phyloP scores from a whole-genome alignment of 2,888 invertebrate species.

The Oxycera nigricornis region DNA sequence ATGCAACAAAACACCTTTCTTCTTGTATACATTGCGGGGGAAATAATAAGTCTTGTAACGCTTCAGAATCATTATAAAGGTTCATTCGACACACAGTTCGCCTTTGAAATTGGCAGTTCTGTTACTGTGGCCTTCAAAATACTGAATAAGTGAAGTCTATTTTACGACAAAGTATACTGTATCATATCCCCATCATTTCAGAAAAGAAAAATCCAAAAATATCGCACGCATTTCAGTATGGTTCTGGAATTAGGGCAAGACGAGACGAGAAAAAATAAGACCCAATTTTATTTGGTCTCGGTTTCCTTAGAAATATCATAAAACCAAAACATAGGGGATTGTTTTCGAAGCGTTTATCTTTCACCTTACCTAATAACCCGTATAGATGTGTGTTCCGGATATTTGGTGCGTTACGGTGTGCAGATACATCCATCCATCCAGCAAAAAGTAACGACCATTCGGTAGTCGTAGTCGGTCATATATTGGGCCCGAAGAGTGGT shows the following conservation, averaged over 20 bases:
- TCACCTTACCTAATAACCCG: not conserved
- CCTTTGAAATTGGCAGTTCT: not conserved
- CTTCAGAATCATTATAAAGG: too few relatives aligned
- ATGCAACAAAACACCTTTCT: too few relatives aligned
- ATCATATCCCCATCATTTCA: too few relatives aligned
- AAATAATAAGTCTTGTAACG: too few relatives aligned
- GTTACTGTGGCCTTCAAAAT: too few relatives aligned
- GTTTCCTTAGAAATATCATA: not conserved
- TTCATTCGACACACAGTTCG: not conserved
- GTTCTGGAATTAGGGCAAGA: not conserved
- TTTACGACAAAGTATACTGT: too few relatives aligned
- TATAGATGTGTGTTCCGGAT: not conserved
- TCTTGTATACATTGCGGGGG: too few relatives aligned
- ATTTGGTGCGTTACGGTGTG: not conserved
- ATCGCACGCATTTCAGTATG: not conserved
- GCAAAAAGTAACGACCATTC: not conserved
- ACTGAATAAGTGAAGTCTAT: too few relatives aligned
- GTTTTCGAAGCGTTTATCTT: not conserved
- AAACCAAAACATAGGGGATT: not conserved
- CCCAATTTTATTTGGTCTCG: not conserved
- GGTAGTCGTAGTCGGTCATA: not conserved
- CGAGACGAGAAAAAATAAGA: not conserved
- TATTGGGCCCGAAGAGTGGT: not conserved
- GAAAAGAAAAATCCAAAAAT: not conserved
- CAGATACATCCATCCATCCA: not conserved